Conservation (phyloP, 2,113 vertebrate species). For the Macrotus californicus region DNA sequence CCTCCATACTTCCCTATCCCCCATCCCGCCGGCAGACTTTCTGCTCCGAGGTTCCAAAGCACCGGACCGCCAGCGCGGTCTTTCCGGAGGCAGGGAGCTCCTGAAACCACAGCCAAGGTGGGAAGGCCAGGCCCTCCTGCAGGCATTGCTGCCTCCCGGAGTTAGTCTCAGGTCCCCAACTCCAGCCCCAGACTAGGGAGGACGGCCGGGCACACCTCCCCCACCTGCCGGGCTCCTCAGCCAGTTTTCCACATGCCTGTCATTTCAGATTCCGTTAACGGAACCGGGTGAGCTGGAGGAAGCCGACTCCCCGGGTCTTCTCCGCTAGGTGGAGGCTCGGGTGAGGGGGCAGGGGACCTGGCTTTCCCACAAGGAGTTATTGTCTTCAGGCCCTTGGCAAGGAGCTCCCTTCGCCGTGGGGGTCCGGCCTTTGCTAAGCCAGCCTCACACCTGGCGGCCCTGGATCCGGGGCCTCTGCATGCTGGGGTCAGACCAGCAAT, state of each 20-base stretch:
- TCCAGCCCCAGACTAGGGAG: background rate
- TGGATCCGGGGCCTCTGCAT: background rate
- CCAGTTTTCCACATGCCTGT: too few relatives aligned
- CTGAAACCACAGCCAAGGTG: background rate
- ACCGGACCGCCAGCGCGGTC: background rate
- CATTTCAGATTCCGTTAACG: background rate
- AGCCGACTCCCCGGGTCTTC: background rate
- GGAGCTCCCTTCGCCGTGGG: background rate
- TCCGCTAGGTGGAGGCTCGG: background rate
- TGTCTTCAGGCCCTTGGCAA: background rate
- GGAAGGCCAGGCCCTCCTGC: background rate
- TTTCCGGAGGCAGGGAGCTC: background rate
- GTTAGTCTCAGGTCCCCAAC: background rate
- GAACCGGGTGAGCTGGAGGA: background rate
- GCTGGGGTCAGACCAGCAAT: background rate
- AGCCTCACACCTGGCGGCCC: background rate
- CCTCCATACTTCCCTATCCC: too few relatives aligned
- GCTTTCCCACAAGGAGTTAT: fast-evolving
- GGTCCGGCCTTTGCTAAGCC: background rate
- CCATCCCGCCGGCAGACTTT: background rate
- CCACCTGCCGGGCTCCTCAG: background rate
- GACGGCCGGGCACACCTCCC: background rate
- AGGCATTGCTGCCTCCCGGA: background rate
- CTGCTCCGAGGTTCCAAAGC: background rate
- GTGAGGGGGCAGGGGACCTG: too few relatives aligned